Base-by-base conservation (phyloP, 2,888 invertebrate species). In the Watsonalla cultraria region DNA sequence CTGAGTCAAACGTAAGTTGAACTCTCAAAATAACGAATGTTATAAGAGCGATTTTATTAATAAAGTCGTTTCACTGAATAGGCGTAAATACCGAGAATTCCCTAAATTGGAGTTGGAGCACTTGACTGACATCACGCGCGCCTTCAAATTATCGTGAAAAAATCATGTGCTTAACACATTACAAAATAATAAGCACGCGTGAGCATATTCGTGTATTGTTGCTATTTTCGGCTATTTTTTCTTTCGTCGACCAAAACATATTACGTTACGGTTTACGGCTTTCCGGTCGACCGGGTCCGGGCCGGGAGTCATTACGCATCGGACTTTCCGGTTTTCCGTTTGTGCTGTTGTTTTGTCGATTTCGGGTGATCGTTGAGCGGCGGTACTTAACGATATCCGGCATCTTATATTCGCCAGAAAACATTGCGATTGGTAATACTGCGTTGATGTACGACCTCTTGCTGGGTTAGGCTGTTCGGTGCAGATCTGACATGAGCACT, bases 281-380 rank as follows among this genome's bases (percentile, higher is more conserved):
- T 65, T 70, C 72, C 75, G 68, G 70, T 65, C 58, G 62, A 59
- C 56, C 62, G 61, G 24, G 60, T 51, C 37, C 62, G 62, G 61
- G 52, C 62, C 68, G 65, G 66, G 68, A 67, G 67, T 70, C 72
- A 63, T 75, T 70, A 72, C 62, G 65, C 66, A 64, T 61, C 52
- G 58, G 45, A 54, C 68, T 65, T 71, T 68, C 66, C 67, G 58
- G 54, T 63, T 64, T 65, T 62, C 69, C 65, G 68, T 62, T 62
- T 55, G 57, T 61, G 58, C 60, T 63, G 59, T 63, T 68, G 61
- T 70, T 68, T 61, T 45, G 34, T 9, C 52, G 45, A 65, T 59
- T 65, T 66, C 66, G 57, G 57, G 56, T 58, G 56, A 65, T 66
- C 61, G 58, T 60, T 61, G 55, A 54, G 46, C 54, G 51, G 51